A percentile compares a stretch with the other conserved stretches of the same genome.
These are phyloP conservation scores for Meloe dianella DNA, from an alignment of 2,888 invertebrate species.

Conservation along the genomic window DNA sequence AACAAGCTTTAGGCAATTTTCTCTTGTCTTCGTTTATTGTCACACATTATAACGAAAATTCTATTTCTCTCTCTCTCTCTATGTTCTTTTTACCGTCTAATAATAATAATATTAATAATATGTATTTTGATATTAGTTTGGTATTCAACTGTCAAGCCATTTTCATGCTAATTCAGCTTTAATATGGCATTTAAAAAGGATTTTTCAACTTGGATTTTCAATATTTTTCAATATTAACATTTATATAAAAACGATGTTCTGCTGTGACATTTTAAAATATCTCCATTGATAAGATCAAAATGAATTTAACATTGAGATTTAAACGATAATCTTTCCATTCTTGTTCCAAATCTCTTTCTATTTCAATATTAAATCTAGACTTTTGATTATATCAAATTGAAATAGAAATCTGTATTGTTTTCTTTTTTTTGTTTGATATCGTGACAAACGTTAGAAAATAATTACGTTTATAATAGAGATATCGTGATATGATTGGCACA, in stretches of 20 bases:
- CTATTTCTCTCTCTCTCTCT: neutral
- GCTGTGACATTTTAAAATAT: constrained; percentile 50
- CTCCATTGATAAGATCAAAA: constrained; percentile 50
- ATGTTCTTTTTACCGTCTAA: neutral
- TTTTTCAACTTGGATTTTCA: constrained; percentile 54
- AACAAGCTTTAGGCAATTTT: constrained; percentile 44
- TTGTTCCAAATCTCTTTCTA: neutral
- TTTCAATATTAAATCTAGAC: neutral
- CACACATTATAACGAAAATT: neutral
- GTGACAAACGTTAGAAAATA: neutral
- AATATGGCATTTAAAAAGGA: constrained; percentile 58
- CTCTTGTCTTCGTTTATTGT: constrained; percentile 33
- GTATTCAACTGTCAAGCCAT: constrained; percentile 59
- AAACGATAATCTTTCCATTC: neutral
- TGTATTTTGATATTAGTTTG: constrained; percentile 46
- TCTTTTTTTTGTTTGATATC: no score
- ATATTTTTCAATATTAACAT: constrained; percentile 57
- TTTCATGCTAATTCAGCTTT: constrained; percentile 59
- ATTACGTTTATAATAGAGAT: neutral
- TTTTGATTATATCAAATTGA: neutral
- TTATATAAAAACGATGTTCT: constrained; percentile 27
- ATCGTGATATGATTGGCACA: neutral
- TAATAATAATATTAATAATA: constrained; percentile 43
- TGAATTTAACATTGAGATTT: constrained; percentile 47
- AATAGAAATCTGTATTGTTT: no score